A percentile compares a stretch with the other conserved stretches of the same genome.
Evolutionary conservation across 2,888 invertebrate genomes (phyloP).

Genomic region (Ormia ochracea): DNA sequence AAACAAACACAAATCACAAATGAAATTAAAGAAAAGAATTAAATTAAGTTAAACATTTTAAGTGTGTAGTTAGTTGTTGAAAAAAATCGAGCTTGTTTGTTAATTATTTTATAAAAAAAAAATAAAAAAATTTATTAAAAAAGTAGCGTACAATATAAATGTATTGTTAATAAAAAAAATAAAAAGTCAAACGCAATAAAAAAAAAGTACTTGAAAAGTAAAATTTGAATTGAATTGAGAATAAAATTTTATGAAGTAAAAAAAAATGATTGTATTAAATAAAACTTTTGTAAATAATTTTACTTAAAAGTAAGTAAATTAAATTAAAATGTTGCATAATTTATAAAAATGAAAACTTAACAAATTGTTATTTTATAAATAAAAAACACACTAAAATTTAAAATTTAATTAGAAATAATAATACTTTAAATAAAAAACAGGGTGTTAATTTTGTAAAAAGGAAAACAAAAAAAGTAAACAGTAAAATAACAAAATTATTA

Average conservation of each 20-base stretch:
- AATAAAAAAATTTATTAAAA: slow-evolving; percentile 22
- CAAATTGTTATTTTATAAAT: slow-evolving; percentile 54
- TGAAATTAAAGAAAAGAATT: slow-evolving; percentile 18
- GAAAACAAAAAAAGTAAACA: not conserved
- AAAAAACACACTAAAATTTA: not conserved
- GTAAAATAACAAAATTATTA: not conserved
- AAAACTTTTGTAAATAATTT: slow-evolving; percentile 49
- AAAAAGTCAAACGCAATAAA: not conserved
- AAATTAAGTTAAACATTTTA: slow-evolving; percentile 36
- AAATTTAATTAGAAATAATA: slow-evolving; percentile 10
- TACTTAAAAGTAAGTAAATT: slow-evolving; percentile 13
- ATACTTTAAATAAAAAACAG: slow-evolving; percentile 30
- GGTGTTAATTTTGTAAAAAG: slow-evolving; percentile 51
- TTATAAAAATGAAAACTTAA: slow-evolving; percentile 26
- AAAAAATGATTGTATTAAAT: not conserved
- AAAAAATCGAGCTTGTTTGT: slow-evolving; percentile 63
- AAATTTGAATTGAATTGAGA: not conserved
- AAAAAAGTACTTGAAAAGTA: slow-evolving; percentile 11
- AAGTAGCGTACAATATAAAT: slow-evolving; percentile 24
- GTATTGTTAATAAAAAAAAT: slow-evolving; percentile 9
- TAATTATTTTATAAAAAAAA: slow-evolving; percentile 61
- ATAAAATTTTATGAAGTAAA: not conserved
- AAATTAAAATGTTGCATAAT: slow-evolving; percentile 42
- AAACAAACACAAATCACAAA: not conserved
- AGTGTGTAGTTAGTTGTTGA: slow-evolving; percentile 60